A percentile compares a stretch with the other conserved stretches of the same genome.
These are phyloP conservation scores for Heliconius ismenius DNA, from an alignment of 2,888 invertebrate species.

Conservation along the genomic window DNA sequence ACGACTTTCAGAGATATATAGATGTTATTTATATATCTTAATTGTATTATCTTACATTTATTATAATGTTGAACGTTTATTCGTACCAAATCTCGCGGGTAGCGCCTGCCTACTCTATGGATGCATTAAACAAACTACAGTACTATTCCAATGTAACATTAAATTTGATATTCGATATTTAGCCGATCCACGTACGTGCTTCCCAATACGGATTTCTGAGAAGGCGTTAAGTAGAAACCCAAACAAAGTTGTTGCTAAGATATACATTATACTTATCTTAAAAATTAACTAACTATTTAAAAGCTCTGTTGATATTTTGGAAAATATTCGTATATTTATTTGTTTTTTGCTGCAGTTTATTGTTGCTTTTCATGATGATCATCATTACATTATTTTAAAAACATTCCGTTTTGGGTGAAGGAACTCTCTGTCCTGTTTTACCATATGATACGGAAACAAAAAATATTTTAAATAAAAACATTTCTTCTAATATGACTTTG, in stretches of 20 bases:
- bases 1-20: neutral
- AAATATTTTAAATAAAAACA: too few relatives aligned
- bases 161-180: conserved; percentile 61
- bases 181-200: conserved; percentile 77
- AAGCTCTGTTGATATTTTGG: neutral
- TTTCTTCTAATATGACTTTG: too few relatives aligned
- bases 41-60: neutral
- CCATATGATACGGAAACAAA: too few relatives aligned
- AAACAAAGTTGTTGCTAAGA: conserved; percentile 38
- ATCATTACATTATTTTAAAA: neutral
- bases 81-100: neutral
- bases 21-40: too few relatives aligned
- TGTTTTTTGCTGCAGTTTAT: neutral
- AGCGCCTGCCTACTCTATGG: neutral
- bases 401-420: neutral
- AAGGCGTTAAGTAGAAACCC: conserved; percentile 65
- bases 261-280: conserved; percentile 20
- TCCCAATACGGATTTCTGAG: conserved; percentile 76
- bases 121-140: conserved; percentile 1
- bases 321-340: neutral
- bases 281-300: conserved; percentile 7
- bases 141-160: conserved; percentile 65
- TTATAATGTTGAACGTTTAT: neutral
- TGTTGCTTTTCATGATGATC: neutral
- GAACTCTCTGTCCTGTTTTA: neutral